Percentiles rank a stretch among this genome's conserved stretches.
phyloP scores from a whole-genome alignment of 2,888 invertebrate species.

The Drosophila atripex region DNA sequence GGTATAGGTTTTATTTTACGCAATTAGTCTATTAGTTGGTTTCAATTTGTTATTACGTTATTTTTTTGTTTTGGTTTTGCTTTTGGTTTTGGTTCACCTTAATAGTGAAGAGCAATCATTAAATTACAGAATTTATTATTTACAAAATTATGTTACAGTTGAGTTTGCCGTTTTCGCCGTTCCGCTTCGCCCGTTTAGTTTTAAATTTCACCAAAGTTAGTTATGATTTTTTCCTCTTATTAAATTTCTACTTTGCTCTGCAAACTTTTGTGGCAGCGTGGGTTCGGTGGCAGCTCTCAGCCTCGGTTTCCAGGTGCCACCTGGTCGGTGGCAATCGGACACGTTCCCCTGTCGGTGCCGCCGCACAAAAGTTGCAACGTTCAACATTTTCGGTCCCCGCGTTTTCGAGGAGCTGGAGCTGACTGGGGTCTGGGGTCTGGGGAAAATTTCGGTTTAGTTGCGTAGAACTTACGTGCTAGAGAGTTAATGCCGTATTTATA shows the following conservation, averaged over 20 bases:
- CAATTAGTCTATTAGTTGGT: constrained; percentile 73
- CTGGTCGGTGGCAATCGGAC: constrained; percentile 55
- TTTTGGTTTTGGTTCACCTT: constrained; percentile 6
- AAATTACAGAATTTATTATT: constrained; percentile 68
- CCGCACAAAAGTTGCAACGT: constrained; percentile 34
- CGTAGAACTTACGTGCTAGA: constrained; percentile 64
- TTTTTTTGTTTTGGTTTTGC: constrained; percentile 5
- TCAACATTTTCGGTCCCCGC: constrained; percentile 28
- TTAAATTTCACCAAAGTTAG: constrained; percentile 67
- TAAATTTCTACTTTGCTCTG: constrained; percentile 26
- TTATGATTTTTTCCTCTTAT: constrained; percentile 22
- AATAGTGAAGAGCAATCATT: constrained; percentile 44
- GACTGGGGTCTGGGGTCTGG: not conserved
- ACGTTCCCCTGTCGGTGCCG: constrained; percentile 51
- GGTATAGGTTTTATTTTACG: constrained; percentile 61
- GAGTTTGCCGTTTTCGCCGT: constrained; percentile 8
- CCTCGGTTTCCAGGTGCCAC: constrained; percentile 45
- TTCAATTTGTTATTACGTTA: no score
- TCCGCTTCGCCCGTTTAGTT: constrained; percentile 30
- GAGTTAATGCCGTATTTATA: constrained; percentile 61
- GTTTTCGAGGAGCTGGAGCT: constrained; percentile 8
- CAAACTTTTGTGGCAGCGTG: constrained; percentile 58
- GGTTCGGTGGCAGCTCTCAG: constrained; percentile 28
- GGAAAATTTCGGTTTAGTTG: constrained; percentile 25
- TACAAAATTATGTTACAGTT: constrained; percentile 77